Evolutionary conservation across 2,797 vertebrate species (phyloP), one percentile per base, ranked within the genome.

Genomic region (Crocidura indochinensis): DNA sequence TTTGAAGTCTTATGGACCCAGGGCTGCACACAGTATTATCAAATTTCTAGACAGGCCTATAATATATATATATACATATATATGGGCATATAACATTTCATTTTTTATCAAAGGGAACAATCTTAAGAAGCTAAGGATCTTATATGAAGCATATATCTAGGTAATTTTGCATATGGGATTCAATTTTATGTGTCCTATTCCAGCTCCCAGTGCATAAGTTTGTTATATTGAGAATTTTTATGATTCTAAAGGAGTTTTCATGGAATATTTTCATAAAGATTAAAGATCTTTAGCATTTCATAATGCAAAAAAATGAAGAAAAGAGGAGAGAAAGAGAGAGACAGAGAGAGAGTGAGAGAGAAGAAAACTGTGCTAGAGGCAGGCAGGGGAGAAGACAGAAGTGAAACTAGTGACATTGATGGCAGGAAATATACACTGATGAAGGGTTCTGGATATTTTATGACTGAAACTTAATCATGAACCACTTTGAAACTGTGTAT

Each of bases 41-140:
- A 62, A 84, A 67, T 78, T 4, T 1, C 27, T 89, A 77, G 69
- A 64, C 26, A 83, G 88, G 49, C 4, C 64, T 64, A 76, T 60
- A 6, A 17, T 60, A 8, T 60, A 60, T 0, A 0, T 31, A 12
- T 78, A 3, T 6, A 8, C 15, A 65, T 3, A 38, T 77, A 0
- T 31, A 12, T 78, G 5, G 8, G 9, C 15, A 65, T 3, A 38
- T 77, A 69, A 77, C 51, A 78, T 73, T 75, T 15, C 5, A 74
- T 78, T 92, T 62, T 73, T 38, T 1, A 87, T 10, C 22, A 51
- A 71, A 87, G 14, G 24, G 71, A 89, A 73, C 4, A 22, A 22
- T 73, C n/a, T 80, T 89, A 60, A 89, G 64, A 79, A 79, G 26
- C 56, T 67, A 73, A 69, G 27, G 9, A 27, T 67, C 19, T 90